phyloP scores from a whole-genome alignment of 2,888 invertebrate genomes.

The Antheraea yamamai region DNA sequence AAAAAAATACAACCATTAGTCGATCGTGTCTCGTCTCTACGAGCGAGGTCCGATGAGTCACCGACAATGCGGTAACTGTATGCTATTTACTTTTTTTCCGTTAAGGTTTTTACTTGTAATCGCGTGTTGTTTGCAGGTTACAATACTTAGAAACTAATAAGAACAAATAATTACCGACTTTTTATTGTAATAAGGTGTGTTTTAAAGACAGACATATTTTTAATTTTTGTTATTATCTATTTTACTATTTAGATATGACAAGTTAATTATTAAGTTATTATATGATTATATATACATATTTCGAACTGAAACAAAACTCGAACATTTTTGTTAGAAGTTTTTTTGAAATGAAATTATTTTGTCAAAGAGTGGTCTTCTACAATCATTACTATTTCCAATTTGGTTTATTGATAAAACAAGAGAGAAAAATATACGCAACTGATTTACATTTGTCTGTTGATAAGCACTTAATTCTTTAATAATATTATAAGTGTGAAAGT shows the following conservation, averaged over 20 bases:
- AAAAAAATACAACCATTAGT: constrained; percentile 12
- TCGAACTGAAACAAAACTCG: too few relatives aligned
- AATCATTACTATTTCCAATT: too few relatives aligned
- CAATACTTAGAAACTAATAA: constrained; percentile 2
- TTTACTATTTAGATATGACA: background rate
- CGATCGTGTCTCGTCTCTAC: constrained; percentile 25
- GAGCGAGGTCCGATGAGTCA: constrained; percentile 24
- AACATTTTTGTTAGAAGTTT: too few relatives aligned
- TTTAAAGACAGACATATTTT: background rate
- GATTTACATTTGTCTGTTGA: too few relatives aligned
- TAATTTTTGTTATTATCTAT: background rate
- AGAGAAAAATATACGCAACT: too few relatives aligned
- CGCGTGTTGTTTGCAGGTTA: constrained; percentile 17
- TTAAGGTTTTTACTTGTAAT: constrained; percentile 2
- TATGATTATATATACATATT: too few relatives aligned
- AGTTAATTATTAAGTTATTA: background rate
- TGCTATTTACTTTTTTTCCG: background rate
- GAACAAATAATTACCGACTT: background rate
- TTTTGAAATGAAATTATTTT: too few relatives aligned
- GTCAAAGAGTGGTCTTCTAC: too few relatives aligned
- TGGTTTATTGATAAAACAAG: too few relatives aligned
- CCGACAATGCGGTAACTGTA: constrained; percentile 24
- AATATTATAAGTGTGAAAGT: too few relatives aligned
- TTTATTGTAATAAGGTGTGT: background rate
- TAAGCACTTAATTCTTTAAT: too few relatives aligned